phyloP scores from a whole-genome alignment of 2,113 vertebrate species.

The Hiodon tergisus region DNA sequence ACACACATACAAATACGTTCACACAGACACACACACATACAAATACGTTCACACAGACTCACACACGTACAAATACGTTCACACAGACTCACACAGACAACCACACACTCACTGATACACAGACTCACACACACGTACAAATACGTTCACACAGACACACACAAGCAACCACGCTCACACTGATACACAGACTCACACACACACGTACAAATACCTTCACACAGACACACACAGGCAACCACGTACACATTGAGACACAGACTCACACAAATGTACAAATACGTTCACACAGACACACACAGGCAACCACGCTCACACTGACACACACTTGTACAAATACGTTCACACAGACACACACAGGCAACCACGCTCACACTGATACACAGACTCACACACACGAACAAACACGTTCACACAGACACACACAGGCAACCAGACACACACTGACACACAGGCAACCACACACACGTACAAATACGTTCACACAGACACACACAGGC shows the following conservation, averaged over 20 bases:
- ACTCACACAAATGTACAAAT: not conserved
- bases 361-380: not conserved
- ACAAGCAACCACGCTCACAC: not conserved
- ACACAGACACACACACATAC: not conserved
- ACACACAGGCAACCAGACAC: not conserved
- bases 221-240: not conserved
- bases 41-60: too few relatives aligned
- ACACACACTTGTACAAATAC: conserved; percentile 1
- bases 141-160: not conserved
- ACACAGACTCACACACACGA: not conserved
- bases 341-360: conserved; percentile 2
- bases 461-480: conserved; percentile 5
- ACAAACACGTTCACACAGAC: not conserved
- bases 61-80: not conserved
- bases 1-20: not conserved
- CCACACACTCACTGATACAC: not conserved
- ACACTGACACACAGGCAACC: conserved; percentile 19
- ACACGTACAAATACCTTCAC: not conserved
- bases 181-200: not conserved
- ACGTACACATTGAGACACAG: not conserved
- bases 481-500: conserved; percentile 34
- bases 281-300: not conserved
- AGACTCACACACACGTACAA: not conserved
- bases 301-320: conserved; percentile 10
- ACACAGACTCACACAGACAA: not conserved